phyloP scores from a whole-genome alignment of 2,888 invertebrate genomes.

The Vesta saturnalis region DNA sequence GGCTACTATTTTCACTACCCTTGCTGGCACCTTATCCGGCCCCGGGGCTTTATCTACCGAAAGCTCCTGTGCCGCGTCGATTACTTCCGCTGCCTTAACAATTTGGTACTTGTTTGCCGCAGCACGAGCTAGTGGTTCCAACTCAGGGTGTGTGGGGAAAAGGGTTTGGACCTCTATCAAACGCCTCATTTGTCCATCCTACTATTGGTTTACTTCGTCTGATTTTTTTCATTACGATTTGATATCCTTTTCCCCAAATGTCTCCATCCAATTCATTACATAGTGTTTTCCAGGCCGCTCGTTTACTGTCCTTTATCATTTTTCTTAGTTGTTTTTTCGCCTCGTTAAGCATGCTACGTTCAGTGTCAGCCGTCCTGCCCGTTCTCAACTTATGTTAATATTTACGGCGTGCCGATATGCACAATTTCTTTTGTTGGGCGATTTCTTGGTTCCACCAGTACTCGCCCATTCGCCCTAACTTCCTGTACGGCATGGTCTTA shows the following conservation, averaged over 20 bases:
- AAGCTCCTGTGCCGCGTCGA: neutral
- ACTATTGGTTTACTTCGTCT: neutral
- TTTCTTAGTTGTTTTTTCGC: neutral
- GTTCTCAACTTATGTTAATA: no score
- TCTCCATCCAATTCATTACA: neutral
- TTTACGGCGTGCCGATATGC: no score
- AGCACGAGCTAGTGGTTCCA: neutral
- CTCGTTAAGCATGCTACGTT: no score
- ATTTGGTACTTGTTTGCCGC: neutral
- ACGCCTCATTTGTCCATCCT: neutral
- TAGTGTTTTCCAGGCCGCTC: neutral
- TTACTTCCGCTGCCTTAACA: neutral
- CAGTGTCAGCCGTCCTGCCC: no score
- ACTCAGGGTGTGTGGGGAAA: neutral
- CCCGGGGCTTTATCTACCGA: neutral
- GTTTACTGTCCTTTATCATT: neutral
- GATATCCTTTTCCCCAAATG: constrained; percentile 1
- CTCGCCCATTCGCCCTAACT: no score
- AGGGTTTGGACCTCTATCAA: neutral
- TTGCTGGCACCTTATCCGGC: neutral
- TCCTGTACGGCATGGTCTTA: no score
- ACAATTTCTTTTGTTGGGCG: no score
- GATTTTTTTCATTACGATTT: neutral
- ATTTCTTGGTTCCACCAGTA: no score
- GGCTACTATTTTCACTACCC: neutral